Base-by-base conservation (phyloP, 2,888 invertebrate species). In the Chloroclystis v-ata region DNA sequence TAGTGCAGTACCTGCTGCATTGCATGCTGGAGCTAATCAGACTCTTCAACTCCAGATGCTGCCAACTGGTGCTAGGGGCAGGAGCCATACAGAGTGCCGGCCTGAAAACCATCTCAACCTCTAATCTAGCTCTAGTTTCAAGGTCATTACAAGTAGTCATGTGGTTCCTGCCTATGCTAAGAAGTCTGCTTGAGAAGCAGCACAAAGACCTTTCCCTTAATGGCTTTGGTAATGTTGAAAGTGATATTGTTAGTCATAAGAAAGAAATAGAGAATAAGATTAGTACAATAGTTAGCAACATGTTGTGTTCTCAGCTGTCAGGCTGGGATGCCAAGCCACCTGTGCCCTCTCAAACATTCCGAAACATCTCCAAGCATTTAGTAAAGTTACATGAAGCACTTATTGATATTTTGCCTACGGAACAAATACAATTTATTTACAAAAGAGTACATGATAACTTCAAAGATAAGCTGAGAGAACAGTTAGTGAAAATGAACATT, bases 1-100 rank as follows among this genome's bases (percentile, higher is more conserved):
- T 95, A 42, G 92, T 95, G 12, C 92, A 94, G 49, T 94, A 94
- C 58, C 90, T 97, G 54, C 92, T 96, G 29, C 91, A 95, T 52
- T 92, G 96, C 72, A 91, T 97, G 62, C 91, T 96, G n/a, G 98
- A 98, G 76, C 83, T 98, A 42, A 85, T 97, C 56, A 91, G 96
- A 68, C 92, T 95, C 61, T 96, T 95, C 67, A 96, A 96, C 82
- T 95, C 95, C 4, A 90, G 94, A 48, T 94, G 94, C 63, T 98
- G 97, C 80, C 98, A 98, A 76, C 89, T 99, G 61, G 96, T 99
- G 43, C 89, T 99, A 44, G 99, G 98, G 32, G 99, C 98, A 29
- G 98, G 98, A 32, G 99, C 99, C 4, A 91, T 99, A 69, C 95
- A 96, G 69, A 93, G 97, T 55, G 97, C 97, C 28, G 98, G 98